phyloP scores from a whole-genome alignment of 2,888 invertebrate species.

The Diabrotica balteata region DNA sequence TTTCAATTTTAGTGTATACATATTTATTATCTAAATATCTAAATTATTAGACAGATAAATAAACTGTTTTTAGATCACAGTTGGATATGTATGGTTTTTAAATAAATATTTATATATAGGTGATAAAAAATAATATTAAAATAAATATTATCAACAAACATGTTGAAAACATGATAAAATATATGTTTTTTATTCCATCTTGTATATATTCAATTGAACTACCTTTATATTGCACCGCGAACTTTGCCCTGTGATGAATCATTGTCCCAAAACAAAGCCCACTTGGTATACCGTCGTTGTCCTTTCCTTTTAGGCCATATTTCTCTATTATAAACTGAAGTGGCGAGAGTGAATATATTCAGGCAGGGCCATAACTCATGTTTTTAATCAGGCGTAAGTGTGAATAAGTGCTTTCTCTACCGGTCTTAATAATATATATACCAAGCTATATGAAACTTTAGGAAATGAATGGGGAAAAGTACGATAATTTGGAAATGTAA shows the following conservation, averaged over 20 bases:
- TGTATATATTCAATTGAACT: slow-evolving; percentile 3
- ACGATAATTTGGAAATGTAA: no score
- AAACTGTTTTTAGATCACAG: no score
- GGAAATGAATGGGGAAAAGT: no score
- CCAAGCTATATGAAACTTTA: no score
- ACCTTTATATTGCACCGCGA: slow-evolving; percentile 8
- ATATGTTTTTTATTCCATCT: neutral
- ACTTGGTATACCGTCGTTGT: slow-evolving; percentile 18
- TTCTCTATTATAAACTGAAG: slow-evolving; percentile 37
- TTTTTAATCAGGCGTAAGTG: slow-evolving; percentile 45
- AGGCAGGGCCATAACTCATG: slow-evolving; percentile 40
- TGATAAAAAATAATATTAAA: no score
- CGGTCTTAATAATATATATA: slow-evolving; percentile 30
- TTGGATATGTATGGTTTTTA: no score
- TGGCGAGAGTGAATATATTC: slow-evolving; percentile 35
- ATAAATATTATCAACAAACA: no score
- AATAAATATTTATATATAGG: no score
- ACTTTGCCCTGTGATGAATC: slow-evolving; percentile 21
- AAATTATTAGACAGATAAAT: no score
- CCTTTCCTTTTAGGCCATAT: slow-evolving; percentile 36
- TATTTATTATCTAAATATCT: no score
- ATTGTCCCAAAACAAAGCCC: slow-evolving; percentile 21
- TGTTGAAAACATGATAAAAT: no score
- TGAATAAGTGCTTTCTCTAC: slow-evolving; percentile 41
- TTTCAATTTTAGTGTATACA: no score